Conservation (phyloP, 2,797 vertebrate species). For the Phrynocephalus forsythii region DNA sequence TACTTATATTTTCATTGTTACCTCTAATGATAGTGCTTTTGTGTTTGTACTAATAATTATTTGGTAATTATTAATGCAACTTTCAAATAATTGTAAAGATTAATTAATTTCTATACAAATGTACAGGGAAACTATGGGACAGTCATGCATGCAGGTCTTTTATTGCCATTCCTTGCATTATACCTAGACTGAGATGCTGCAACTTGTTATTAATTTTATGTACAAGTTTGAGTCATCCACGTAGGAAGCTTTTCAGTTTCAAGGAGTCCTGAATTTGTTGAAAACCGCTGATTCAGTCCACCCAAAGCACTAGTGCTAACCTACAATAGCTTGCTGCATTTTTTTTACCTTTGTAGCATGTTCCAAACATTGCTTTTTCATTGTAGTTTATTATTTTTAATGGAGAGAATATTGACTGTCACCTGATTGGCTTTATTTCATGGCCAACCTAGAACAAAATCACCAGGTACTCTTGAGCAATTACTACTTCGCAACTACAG, state of each 20-base stretch:
- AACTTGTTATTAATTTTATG: not conserved
- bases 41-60: not conserved
- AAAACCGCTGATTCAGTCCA: not conserved
- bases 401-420: too few species aligned
- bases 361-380: not conserved
- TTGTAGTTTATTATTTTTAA: too few species aligned
- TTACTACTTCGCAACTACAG: not conserved
- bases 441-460: too few species aligned
- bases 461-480: not conserved
- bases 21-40: not conserved
- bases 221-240: not conserved
- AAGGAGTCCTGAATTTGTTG: not conserved
- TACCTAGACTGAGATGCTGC: not conserved
- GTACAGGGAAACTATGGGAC: not conserved
- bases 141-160: not conserved
- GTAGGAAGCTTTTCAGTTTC: not conserved
- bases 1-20: accelerated
- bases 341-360: not conserved
- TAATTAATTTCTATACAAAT: not conserved
- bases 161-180: not conserved
- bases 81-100: not conserved
- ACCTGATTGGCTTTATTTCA: not conserved
- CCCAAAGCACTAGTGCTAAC: not conserved
- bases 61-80: not conserved
- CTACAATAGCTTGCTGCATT: not conserved